Percentiles rank a stretch among this genome's conserved stretches.
Evolutionary conservation across 2,113 vertebrate genomes (phyloP).

Genomic region (Cebidichthys violaceus): DNA sequence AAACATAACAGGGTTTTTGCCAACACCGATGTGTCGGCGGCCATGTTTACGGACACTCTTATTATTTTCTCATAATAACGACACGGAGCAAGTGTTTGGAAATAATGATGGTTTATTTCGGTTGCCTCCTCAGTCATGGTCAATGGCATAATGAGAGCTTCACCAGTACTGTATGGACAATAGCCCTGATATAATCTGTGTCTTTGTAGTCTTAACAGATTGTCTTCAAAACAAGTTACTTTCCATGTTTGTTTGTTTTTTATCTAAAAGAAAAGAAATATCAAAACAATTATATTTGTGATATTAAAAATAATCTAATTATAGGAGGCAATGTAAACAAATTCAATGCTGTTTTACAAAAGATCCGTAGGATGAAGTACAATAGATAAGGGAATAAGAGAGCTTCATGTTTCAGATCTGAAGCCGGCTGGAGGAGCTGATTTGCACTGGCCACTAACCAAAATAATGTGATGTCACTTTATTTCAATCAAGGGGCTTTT

Average conservation of each 20-base stretch:
- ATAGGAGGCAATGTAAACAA: slow-evolving; percentile 40
- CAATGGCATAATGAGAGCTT: slow-evolving; percentile 8
- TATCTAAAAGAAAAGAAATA: slow-evolving; percentile 28
- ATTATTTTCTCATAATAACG: slow-evolving; percentile 20
- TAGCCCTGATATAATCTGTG: slow-evolving; percentile 21
- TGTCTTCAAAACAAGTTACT: slow-evolving; percentile 17
- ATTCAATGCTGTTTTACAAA: slow-evolving; percentile 53
- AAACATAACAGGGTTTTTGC: slow-evolving; percentile 28
- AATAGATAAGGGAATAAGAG: slow-evolving; percentile 30
- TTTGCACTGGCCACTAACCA: slow-evolving; percentile 74
- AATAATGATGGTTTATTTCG: slow-evolving; percentile 1
- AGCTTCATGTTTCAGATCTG: slow-evolving; percentile 23
- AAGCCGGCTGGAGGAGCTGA: slow-evolving; percentile 54
- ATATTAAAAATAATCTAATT: slow-evolving; percentile 27
- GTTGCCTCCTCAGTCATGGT: slow-evolving; percentile 21
- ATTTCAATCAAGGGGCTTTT: slow-evolving; percentile 63
- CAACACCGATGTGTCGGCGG: slow-evolving; percentile 15
- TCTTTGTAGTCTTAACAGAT: slow-evolving; percentile 37
- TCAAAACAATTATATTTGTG: slow-evolving; percentile 60
- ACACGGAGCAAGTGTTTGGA: slow-evolving; percentile 30
- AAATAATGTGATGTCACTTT: slow-evolving; percentile 77
- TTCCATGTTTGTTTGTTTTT: slow-evolving; percentile 23
- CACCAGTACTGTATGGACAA: slow-evolving; percentile 57
- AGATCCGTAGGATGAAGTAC: background rate
- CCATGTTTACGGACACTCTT: slow-evolving; percentile 57